Evolutionary conservation across 2,888 invertebrate species (phyloP).

Genomic region (Acronicta aceris): DNA sequence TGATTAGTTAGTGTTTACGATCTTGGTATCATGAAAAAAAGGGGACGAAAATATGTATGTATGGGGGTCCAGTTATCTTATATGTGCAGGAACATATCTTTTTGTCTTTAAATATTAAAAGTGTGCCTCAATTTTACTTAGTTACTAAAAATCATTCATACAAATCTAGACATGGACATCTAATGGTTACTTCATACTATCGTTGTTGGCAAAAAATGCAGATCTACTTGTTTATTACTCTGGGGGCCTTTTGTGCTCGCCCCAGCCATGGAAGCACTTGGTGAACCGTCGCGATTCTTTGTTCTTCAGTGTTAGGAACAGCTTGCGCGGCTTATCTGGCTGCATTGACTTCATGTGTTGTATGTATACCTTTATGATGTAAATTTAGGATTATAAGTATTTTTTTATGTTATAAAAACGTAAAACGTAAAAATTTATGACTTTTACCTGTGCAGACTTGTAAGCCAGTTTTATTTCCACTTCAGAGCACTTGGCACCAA

Average conservation of each 20-base stretch:
- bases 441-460: constrained; percentile 98
- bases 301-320: constrained; percentile 98
- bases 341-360: constrained; percentile 99
- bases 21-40: constrained; percentile 13
- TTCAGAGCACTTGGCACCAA: constrained; percentile 98
- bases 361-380: constrained; percentile 94
- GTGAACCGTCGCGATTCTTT: constrained; percentile 98
- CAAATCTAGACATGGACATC: constrained; percentile 30
- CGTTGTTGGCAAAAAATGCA: constrained; percentile 20
- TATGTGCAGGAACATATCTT: constrained; percentile 15
- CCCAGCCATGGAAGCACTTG: constrained; percentile 99
- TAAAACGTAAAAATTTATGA: not conserved
- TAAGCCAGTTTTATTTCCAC: constrained; percentile 99
- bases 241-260: constrained; percentile 94
- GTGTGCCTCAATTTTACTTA: constrained; percentile 32
- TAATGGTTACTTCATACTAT: constrained; percentile 21
- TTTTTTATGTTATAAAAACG: not conserved
- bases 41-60: too few relatives aligned
- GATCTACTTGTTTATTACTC: constrained; percentile 85
- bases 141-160: constrained; percentile 38
- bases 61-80: constrained; percentile 12
- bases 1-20: constrained; percentile 8
- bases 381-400: not conserved
- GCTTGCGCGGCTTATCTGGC: constrained; percentile 96
- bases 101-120: constrained; percentile 22